Percentiles rank a stretch among this genome's conserved stretches.
phyloP scores from a whole-genome alignment of 2,888 invertebrate species.

The Drosophila koepferae region DNA sequence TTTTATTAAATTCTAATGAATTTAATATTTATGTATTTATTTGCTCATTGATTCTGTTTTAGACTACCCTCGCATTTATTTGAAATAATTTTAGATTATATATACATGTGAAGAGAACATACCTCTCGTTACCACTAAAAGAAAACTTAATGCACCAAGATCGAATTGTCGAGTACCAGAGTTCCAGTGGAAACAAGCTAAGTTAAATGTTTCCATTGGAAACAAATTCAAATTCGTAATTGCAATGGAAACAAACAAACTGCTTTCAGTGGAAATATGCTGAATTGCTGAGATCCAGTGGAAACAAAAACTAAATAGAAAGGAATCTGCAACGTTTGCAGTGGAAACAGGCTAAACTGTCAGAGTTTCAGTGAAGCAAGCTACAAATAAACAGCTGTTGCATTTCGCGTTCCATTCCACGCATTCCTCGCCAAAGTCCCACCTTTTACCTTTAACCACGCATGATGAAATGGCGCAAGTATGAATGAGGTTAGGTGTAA shows the following conservation, averaged over 20 bases:
- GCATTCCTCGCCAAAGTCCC: constrained; percentile 12
- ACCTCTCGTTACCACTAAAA: constrained; percentile 63
- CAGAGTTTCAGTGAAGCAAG: neutral
- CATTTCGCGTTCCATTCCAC: constrained; percentile 33
- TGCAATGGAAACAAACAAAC: neutral
- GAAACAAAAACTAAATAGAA: neutral
- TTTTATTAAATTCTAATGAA: too few relatives aligned
- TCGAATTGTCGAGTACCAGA: neutral
- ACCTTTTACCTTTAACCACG: constrained; percentile 16
- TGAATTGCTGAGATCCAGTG: neutral
- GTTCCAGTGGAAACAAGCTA: constrained; percentile 1
- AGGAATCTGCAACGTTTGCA: neutral
- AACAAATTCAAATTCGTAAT: neutral
- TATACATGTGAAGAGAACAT: constrained; percentile 51
- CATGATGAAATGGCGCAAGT: constrained; percentile 48
- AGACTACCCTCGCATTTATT: neutral
- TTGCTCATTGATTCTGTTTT: neutral
- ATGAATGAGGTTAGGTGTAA: constrained; percentile 15
- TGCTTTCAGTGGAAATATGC: neutral
- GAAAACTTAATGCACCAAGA: neutral
- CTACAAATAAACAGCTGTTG: neutral
- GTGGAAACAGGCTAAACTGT: neutral
- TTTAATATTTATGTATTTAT: neutral
- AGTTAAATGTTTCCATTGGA: neutral
- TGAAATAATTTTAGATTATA: neutral